Conservation (phyloP, 2,113 vertebrate species). For the Eurypyga helias region DNA sequence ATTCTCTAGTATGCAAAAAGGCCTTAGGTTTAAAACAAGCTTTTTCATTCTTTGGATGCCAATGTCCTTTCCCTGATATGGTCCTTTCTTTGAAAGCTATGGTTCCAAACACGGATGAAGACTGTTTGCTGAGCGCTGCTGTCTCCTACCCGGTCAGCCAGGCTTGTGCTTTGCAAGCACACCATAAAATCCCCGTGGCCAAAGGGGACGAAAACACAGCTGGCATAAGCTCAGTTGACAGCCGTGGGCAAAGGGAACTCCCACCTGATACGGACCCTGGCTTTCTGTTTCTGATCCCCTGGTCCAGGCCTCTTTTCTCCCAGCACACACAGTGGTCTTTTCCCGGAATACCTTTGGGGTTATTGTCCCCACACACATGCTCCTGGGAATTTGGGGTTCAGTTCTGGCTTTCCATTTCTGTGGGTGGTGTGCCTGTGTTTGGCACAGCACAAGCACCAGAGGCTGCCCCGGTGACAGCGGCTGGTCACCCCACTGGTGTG, state of each 20-base stretch:
- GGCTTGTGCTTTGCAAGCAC: not conserved
- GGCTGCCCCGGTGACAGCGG: not conserved
- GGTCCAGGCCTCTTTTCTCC: not conserved
- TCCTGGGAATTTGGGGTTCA: not conserved
- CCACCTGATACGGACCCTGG: not conserved
- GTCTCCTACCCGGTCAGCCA: not conserved
- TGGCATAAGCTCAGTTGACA: not conserved
- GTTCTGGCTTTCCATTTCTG: not conserved
- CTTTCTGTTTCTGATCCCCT: not conserved
- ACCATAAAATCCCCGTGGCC: not conserved
- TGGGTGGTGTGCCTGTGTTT: not conserved
- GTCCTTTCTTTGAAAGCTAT: not conserved
- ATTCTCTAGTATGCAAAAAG: not conserved
- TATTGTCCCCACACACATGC: not conserved
- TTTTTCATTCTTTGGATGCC: not conserved
- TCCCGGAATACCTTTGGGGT: not conserved
- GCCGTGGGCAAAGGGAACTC: not conserved
- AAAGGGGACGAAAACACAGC: not conserved
- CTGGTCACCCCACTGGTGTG: not conserved
- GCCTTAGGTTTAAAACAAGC: not conserved
- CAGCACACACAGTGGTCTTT: not conserved
- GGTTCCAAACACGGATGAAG: not conserved
- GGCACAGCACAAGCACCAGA: not conserved
- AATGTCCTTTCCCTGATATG: not conserved
- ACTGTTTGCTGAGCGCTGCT: not conserved